Evolutionary conservation across 2,797 vertebrate species (phyloP), one percentile per base, ranked within the genome.

Genomic region (Paguma larvata): DNA sequence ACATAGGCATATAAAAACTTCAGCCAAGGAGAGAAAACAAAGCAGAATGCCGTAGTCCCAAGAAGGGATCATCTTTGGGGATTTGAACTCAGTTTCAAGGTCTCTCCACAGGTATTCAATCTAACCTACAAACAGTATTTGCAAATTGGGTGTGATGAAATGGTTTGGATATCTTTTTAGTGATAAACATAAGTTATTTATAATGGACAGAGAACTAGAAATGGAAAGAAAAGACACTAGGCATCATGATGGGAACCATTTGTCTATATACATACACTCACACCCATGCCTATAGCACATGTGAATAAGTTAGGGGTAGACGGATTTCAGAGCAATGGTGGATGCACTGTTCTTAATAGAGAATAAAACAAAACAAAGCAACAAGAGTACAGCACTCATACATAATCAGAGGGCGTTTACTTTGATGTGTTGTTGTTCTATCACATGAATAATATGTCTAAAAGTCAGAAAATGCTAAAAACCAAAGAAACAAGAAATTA

Each of bases 401-500:
- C 27, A 32, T 11, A 34, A 18, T 63, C 91, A 21, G 18, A 25
- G 59, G 65, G 11, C 77, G 21, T 77, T 91, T 77, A 59, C 72
- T 83, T 44, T 10, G 70, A 79, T 32, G 27, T 48, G 38, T n/a
- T 72, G 48, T 34, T 87, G 11, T 82, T 73, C 44, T 63, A 67
- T 73, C 56, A 94, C 19, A 7, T 38, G 19, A 32, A 51, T 34
- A 89, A 41, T 21, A 87, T 18, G 21, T 59, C 46, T 79, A 84
- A 72, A 95, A 56, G 18, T 56, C 21, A 89, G 77, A 96, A 92
- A 82, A 95, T 30, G 56, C 13, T 63, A 90, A 67, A 89, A 95
- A 87, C 73, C 15, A 85, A 92, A 96, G 44, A 73, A 87, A 63
- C 38, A 38, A 94, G 12, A 87, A 90, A 79, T 80, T 44, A 70